Base-by-base conservation (phyloP, 37 sponge, comb jelly and placozoan genomes). In the Cliona cf. orientalis region DNA sequence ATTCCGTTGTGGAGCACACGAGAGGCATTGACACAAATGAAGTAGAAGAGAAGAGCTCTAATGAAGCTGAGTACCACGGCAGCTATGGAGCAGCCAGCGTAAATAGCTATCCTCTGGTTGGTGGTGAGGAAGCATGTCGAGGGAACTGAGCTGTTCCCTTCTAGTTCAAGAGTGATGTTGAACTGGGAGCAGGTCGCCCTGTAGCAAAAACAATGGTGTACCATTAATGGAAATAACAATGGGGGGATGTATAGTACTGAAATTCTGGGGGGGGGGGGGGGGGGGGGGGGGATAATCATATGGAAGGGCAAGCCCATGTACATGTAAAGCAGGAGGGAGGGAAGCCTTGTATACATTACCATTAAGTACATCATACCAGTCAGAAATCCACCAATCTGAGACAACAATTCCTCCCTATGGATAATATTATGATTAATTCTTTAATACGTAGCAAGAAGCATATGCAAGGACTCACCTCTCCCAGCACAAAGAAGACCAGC, bases 371-470 rank as follows among this genome's bases (percentile, higher is more conserved):
- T n/a, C n/a, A 59, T 81, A 91, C 91, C 87, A 86, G 31, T 86
- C 80, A 34, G 91, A 65, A 19, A 91, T 23, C 87, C 87, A 91
- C 91, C 91, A 91, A 55, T 91, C 91, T 42, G 84, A 60, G 0
- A 82, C 38, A 14, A 86, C 79, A 33, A 82, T 58, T 28, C 60
- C 78, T 2, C 12, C 84, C 91, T 91, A 41, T 32, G 69, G 39
- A 77, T 58, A 49, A 35, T 6, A 42, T 2, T n/a, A n/a, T n/a
- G n/a, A n/a, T n/a, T n/a, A n/a, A n/a, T n/a, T n/a, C n/a, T n/a
- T n/a, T n/a, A n/a, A n/a, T n/a, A 80, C 43, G 23, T 9, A 65
- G 2, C 22, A n/a, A 76, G 6, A 17, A 45, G 5, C 5, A 9
- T 29, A 74, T 5, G 5, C n/a, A n/a, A n/a, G n/a, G n/a, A n/a